A percentile compares a stretch with the other conserved stretches of the same genome.
Conservation (phyloP, 1,140 invertebrate species). For the Phymastichus coffea region DNA sequence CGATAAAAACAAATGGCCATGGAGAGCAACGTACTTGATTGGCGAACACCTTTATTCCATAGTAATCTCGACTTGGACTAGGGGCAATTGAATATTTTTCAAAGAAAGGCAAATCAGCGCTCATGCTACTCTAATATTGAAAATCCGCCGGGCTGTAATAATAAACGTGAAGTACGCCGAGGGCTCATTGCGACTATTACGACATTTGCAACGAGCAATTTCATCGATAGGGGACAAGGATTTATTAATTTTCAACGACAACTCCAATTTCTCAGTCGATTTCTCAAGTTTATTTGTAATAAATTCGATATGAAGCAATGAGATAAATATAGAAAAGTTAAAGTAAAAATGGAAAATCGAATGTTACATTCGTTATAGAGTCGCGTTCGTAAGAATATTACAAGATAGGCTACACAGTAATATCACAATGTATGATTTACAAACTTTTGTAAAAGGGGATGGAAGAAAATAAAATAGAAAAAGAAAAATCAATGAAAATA, state of each 20-base stretch:
- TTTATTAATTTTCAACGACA: no score
- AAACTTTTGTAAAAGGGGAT: slow-evolving; percentile 51
- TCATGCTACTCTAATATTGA: no score
- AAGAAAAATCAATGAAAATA: no score
- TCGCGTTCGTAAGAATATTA: slow-evolving; percentile 49
- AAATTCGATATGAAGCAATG: slow-evolving; percentile 55
- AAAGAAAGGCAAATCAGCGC: slow-evolving; percentile 35
- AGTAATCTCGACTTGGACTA: slow-evolving; percentile 55
- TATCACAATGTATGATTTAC: slow-evolving; percentile 59
- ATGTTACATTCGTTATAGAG: slow-evolving; percentile 37
- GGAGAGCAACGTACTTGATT: slow-evolving; percentile 40
- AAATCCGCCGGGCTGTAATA: no score
- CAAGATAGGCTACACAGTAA: slow-evolving; percentile 56
- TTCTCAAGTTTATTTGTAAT: slow-evolving; percentile 55
- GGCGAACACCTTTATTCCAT: slow-evolving; percentile 41
- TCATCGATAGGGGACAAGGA: no score
- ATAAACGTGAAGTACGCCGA: no score
- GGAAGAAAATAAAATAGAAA: slow-evolving; percentile 38
- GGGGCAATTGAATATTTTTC: slow-evolving; percentile 52
- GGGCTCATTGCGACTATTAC: no score
- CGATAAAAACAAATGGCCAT: no score
- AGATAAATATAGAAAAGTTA: slow-evolving; percentile 58
- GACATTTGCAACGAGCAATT: no score
- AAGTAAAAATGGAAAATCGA: slow-evolving; percentile 56
- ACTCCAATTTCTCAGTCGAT: slow-evolving; percentile 35